Base-by-base conservation (phyloP, 2,113 vertebrate species). In the Climacteris rufus region DNA sequence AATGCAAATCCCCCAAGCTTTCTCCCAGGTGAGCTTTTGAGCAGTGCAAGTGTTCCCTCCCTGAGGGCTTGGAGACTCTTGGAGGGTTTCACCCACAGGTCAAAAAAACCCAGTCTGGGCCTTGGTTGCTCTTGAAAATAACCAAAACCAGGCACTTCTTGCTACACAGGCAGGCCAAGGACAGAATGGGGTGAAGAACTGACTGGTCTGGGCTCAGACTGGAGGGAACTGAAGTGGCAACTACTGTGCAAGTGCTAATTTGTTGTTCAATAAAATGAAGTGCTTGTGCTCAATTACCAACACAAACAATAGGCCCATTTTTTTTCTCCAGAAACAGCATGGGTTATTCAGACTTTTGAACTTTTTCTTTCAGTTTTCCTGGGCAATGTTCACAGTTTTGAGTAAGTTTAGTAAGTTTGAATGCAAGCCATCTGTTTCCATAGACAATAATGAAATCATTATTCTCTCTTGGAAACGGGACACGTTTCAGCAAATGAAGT, bases 371-470 rank as follows among this genome's bases (percentile, higher is more conserved):
- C 89, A 82, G 60, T 94, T 96, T 96, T 96, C 96, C 96, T 92
- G 85, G 95, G 92, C 87, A 96, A 89, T 59, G 72, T 86, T 92
- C 85, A 94, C 61, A 87, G 80, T 93, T 93, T 95, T 75, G 87
- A 96, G 86, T 82, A 89, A 78, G 72, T 96, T 94, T 80, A 66
- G 96, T 65, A 88, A 96, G 91, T 90, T 35, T 96, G 96, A 96
- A 91, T 60, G 87, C 81, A 89, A 96, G 93, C 96, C 96, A 96
- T 91, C 93, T 95, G 87, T 95, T 96, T 96, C 95, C 90, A 92
- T 47, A 94, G 66, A 92, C 96, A 98, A 97, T 96, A 97, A 96
- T 96, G 85, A 96, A 97, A 97, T 97, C 91, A 97, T 97, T 96
- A 87, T 97, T 96, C 94, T 84, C 85, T 90, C 95, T 95, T 93